phyloP scores from a whole-genome alignment of 2,797 vertebrate species.

The Notamacropus eugenii region DNA sequence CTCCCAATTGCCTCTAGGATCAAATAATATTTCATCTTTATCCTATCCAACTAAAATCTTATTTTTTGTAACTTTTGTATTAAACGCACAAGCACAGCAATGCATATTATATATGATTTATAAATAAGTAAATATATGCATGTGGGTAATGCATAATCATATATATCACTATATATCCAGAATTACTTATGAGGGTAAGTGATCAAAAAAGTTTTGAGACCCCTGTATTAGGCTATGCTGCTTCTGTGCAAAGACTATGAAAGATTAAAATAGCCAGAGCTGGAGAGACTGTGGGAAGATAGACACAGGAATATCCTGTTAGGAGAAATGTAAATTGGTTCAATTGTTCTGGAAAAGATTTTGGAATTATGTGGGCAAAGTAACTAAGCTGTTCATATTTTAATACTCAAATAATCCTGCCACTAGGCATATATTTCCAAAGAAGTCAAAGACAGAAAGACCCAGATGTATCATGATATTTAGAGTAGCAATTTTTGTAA shows the following conservation, averaged over 20 bases:
- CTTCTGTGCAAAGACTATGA: not conserved
- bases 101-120: not conserved
- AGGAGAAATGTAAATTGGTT: not conserved
- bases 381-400: not conserved
- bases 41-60: not conserved
- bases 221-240: not conserved
- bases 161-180: not conserved
- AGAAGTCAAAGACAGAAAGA: not conserved
- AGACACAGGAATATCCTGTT: not conserved
- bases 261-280: not conserved
- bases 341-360: not conserved
- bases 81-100: not conserved
- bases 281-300: not conserved
- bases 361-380: not conserved
- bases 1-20: not conserved
- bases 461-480: not conserved
- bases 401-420: not conserved
- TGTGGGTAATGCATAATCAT: not conserved
- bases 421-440: not conserved
- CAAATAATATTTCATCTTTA: not conserved
- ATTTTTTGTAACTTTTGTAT: not conserved
- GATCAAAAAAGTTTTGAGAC: not conserved
- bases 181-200: not conserved
- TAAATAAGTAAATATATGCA: not conserved
- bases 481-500: not conserved